These are phyloP conservation scores for Mnemiopsis leidyi DNA, from an alignment of 37 sponge, comb jelly and placozoan species.

Conservation along the genomic window DNA sequence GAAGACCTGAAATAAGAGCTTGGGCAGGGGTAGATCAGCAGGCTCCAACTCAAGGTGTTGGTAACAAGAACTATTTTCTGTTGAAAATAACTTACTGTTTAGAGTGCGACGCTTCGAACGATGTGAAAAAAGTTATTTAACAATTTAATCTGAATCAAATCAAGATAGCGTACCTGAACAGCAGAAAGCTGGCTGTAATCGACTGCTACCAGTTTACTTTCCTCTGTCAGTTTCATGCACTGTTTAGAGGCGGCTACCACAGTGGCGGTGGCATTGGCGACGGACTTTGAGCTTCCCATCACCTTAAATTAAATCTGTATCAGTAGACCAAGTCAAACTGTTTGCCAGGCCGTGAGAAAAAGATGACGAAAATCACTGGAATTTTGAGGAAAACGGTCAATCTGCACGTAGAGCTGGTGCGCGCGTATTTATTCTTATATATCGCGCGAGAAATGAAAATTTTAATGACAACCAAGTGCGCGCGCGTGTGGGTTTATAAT, in stretches of 20 bases:
- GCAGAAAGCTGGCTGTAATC: slow-evolving; percentile 65
- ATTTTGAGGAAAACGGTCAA: no score
- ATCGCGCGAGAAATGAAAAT: neutral
- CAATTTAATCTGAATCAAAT: neutral
- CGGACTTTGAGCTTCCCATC: slow-evolving; percentile 46
- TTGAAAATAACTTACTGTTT: no score
- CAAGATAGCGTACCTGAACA: slow-evolving; percentile 35
- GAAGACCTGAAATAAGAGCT: neutral
- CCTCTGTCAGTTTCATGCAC: slow-evolving; percentile 62
- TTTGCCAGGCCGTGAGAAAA: no score
- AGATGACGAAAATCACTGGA: no score
- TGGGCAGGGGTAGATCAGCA: neutral
- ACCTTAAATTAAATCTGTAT: slow-evolving; percentile 6
- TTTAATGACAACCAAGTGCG: neutral
- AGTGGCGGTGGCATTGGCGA: slow-evolving; percentile 41
- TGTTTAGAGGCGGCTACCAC: slow-evolving; percentile 63
- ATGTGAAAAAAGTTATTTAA: neutral
- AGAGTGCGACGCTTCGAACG: neutral
- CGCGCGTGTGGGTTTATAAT: neutral
- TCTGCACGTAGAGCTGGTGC: no score
- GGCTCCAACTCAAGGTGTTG: no score
- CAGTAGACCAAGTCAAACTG: neutral
- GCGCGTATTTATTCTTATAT: no score
- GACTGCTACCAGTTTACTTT: slow-evolving; percentile 56
- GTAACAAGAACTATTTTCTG: no score